A percentile compares a stretch with the other conserved stretches of the same genome.
Evolutionary conservation across 2,797 vertebrate genomes (phyloP).

Genomic region (Discoglossus pictus): DNA sequence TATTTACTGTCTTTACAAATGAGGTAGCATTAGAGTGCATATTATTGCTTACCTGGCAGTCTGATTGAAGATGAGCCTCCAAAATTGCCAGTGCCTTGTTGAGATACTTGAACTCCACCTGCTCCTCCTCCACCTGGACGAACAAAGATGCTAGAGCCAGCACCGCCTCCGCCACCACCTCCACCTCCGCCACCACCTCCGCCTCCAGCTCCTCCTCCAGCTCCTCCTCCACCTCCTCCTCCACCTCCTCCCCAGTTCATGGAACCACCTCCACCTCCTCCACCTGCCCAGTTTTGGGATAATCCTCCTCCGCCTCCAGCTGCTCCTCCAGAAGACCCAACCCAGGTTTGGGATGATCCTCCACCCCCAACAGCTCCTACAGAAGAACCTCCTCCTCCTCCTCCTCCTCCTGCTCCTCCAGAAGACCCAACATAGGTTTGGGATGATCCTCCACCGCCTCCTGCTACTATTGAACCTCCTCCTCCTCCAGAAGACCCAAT

Average conservation of each 20-base stretch:
- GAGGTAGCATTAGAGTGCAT: too few relatives aligned
- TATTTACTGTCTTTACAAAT: too few relatives aligned
- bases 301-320: too few relatives aligned
- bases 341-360: neutral
- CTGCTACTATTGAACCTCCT: constrained; percentile 2
- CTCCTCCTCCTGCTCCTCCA: neutral
- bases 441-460: constrained; percentile 7
- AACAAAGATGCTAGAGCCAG: neutral
- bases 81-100: constrained; percentile 1
- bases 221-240: neutral
- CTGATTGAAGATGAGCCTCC: neutral
- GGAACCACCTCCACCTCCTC: too few relatives aligned
- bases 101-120: too few relatives aligned
- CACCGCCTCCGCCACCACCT: constrained; percentile 1
- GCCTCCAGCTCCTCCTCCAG: neutral
- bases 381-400: too few relatives aligned
- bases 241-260: constrained; percentile 3
- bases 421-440: neutral
- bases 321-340: neutral
- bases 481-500: neutral
- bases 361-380: neutral
- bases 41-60: constrained; percentile 38
- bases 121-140: neutral
- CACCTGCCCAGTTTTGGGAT: too few relatives aligned
- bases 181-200: neutral